Conservation (phyloP, 2,888 invertebrate species). For the Tiliacea aurago region DNA sequence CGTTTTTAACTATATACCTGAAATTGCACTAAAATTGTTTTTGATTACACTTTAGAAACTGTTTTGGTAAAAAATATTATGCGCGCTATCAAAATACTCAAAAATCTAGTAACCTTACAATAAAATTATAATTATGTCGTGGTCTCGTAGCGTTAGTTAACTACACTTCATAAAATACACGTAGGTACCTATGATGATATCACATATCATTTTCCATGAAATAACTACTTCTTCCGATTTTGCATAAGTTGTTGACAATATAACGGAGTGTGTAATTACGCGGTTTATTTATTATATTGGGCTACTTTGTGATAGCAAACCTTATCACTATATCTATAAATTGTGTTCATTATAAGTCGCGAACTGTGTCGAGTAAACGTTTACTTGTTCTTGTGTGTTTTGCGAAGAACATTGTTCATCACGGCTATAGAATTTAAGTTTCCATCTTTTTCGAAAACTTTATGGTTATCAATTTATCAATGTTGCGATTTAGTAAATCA, state of each 20-base stretch:
- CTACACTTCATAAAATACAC: background rate
- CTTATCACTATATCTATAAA: slow-evolving; percentile 87
- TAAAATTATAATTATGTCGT: background rate
- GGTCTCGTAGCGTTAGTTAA: background rate
- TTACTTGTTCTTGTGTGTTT: slow-evolving; percentile 72
- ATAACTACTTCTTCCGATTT: slow-evolving; percentile 47
- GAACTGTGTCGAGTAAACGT: slow-evolving; percentile 80
- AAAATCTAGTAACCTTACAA: background rate
- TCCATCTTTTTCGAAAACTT: slow-evolving; percentile 22
- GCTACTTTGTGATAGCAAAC: slow-evolving; percentile 83
- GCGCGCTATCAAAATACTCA: background rate
- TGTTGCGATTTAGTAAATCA: slow-evolving; percentile 80
- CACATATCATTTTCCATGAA: slow-evolving; percentile 34
- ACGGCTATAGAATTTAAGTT: slow-evolving; percentile 13
- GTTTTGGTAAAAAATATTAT: background rate
- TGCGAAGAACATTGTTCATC: slow-evolving; percentile 55
- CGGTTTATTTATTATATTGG: slow-evolving; percentile 75
- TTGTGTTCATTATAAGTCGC: slow-evolving; percentile 82
- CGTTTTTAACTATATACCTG: background rate
- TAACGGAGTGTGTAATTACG: slow-evolving; percentile 33
- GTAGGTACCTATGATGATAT: background rate
- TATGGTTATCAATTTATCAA: slow-evolving; percentile 59
- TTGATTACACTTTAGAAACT: background rate
- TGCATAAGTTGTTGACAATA: slow-evolving; percentile 42
- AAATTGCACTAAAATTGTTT: background rate